phyloP scores from a whole-genome alignment of 2,113 vertebrate genomes.

The Podocnemis expansa region DNA sequence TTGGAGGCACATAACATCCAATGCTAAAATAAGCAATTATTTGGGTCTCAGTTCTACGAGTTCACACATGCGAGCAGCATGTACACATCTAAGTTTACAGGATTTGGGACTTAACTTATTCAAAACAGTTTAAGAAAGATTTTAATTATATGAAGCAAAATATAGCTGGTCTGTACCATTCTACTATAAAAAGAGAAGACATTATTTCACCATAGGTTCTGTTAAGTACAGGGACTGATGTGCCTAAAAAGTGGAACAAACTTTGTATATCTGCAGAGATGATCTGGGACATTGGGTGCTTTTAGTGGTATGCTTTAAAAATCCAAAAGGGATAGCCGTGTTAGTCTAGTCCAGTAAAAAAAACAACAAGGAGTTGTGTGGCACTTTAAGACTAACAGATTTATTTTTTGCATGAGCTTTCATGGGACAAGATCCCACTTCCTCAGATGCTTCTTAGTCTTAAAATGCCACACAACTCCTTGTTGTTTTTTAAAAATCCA shows the following conservation, averaged over 20 bases:
- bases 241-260: neutral
- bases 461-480: too few relatives aligned
- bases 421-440: too few relatives aligned
- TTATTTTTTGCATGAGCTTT: too few relatives aligned
- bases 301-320: neutral
- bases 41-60: neutral
- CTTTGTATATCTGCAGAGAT: neutral
- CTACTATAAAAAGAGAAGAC: neutral
- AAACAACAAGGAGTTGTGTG: too few relatives aligned
- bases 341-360: too few relatives aligned
- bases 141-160: neutral
- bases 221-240: neutral
- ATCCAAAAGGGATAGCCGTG: too few relatives aligned
- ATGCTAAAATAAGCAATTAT: neutral
- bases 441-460: too few relatives aligned
- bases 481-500: neutral
- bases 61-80: neutral
- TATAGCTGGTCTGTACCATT: neutral
- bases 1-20: accelerated
- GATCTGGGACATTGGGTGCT: neutral
- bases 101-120: neutral
- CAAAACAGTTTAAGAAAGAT: neutral
- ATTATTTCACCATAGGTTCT: neutral
- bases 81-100: neutral
- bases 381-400: too few relatives aligned